phyloP scores from a whole-genome alignment of 2,113 vertebrate species.

The Perca flavescens region DNA sequence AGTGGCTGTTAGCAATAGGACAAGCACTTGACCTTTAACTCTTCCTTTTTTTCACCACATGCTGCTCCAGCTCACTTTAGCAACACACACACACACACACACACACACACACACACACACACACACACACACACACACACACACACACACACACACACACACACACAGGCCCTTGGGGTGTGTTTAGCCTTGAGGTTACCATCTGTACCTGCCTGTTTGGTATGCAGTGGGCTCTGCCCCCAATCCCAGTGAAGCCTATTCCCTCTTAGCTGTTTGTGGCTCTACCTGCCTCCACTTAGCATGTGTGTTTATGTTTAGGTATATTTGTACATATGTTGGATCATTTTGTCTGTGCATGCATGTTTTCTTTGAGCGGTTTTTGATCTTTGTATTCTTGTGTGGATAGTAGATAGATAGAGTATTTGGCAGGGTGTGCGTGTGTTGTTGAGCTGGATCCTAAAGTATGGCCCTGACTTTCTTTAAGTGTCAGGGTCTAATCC shows the following conservation, averaged over 20 bases:
- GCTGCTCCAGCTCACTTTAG: conserved; percentile 33
- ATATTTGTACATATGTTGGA: conserved; percentile 21
- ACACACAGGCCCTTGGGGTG: conserved; percentile 56
- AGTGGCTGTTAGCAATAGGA: conserved; percentile 43
- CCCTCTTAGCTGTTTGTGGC: conserved; percentile 44
- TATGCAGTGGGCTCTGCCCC: conserved; percentile 64
- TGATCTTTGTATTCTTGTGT: background rate
- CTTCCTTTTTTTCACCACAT: conserved; percentile 26
- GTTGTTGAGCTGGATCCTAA: conserved; percentile 16
- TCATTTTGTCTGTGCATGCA: background rate
- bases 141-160: conserved; percentile 26
- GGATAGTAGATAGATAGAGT: no score
- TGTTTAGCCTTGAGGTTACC: conserved; percentile 75
- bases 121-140: conserved; percentile 26
- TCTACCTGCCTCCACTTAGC: conserved; percentile 40
- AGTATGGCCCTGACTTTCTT: conserved; percentile 27
- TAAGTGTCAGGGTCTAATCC: conserved; percentile 49
- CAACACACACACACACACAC: conserved; percentile 24
- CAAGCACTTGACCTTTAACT: conserved; percentile 63
- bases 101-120: conserved; percentile 23
- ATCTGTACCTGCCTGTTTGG: conserved; percentile 78
- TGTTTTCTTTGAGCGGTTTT: conserved; percentile 13
- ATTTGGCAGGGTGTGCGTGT: conserved; percentile 8
- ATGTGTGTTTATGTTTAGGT: background rate
- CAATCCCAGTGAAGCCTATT: conserved; percentile 37